phyloP scores from a whole-genome alignment of 2,888 invertebrate genomes.

The Poecilus cupreus region DNA sequence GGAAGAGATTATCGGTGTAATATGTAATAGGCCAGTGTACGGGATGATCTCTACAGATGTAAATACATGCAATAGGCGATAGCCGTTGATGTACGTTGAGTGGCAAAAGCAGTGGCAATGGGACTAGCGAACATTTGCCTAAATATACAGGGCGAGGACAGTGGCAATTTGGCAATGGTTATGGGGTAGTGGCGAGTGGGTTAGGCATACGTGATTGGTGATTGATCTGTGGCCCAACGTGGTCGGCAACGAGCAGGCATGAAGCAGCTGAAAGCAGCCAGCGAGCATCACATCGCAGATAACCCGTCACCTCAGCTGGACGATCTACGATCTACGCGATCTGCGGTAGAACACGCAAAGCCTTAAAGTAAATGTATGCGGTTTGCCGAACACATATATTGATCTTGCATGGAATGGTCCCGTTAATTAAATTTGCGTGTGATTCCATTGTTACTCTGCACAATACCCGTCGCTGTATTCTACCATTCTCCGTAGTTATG shows the following conservation, averaged over 20 bases:
- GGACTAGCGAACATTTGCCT: background rate
- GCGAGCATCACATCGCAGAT: background rate
- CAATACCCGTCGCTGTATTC: conserved; percentile 52
- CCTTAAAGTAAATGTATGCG: conserved; percentile 57
- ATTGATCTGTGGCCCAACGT: background rate
- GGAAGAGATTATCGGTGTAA: too few relatives aligned
- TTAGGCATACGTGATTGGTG: background rate
- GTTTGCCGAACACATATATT: conserved; percentile 57
- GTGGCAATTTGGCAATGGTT: too few relatives aligned
- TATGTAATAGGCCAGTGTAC: background rate
- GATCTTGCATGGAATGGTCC: conserved; percentile 53
- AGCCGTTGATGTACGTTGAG: too few relatives aligned
- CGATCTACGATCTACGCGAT: conserved; percentile 1
- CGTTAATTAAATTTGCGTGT: conserved; percentile 58
- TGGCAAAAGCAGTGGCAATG: background rate
- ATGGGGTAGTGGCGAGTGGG: background rate
- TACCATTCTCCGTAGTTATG: conserved; percentile 55
- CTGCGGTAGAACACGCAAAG: conserved; percentile 48
- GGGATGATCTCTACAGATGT: background rate
- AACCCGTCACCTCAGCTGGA: background rate
- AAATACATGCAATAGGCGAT: background rate
- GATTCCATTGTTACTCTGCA: conserved; percentile 57
- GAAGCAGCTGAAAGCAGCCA: background rate
- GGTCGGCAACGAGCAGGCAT: too few relatives aligned
- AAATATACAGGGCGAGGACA: background rate